phyloP scores from a whole-genome alignment of 2,113 vertebrate genomes.

The Tretioscincus oriximinensis region DNA sequence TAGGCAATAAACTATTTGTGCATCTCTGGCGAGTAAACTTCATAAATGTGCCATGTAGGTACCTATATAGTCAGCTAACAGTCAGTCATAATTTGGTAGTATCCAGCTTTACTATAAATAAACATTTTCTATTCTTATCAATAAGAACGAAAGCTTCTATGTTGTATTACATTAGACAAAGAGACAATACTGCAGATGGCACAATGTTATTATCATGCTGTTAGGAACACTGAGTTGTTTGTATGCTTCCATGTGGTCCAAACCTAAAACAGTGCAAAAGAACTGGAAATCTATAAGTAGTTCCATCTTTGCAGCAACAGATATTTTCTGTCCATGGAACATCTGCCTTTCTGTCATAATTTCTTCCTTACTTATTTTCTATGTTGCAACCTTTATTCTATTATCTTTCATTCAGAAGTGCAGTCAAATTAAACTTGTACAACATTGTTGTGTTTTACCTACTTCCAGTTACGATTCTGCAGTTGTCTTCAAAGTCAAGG shows the following conservation, averaged over 20 bases:
- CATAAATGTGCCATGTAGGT: conserved; percentile 35
- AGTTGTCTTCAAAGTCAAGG: not conserved
- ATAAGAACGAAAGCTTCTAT: conserved; percentile 62
- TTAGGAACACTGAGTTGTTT: not conserved
- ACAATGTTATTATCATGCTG: conserved; percentile 17
- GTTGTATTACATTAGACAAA: conserved; percentile 35
- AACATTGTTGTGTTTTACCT: not conserved
- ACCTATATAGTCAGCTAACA: conserved; percentile 20
- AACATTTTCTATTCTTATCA: conserved; percentile 59
- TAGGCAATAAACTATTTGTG: no score
- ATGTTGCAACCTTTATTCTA: not conserved
- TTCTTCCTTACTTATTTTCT: not conserved
- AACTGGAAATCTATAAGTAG: not conserved
- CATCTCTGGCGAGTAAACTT: no score
- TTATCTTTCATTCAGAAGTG: not conserved
- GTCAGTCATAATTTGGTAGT: conserved; percentile 16
- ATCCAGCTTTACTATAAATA: conserved; percentile 47
- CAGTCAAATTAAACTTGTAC: not conserved
- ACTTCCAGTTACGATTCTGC: not conserved
- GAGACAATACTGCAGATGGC: conserved; percentile 33
- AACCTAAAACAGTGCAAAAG: not conserved
- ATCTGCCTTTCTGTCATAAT: not conserved
- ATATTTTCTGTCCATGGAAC: not conserved
- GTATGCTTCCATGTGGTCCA: conserved; percentile 11
- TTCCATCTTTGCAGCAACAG: not conserved